phyloP scores from a whole-genome alignment of 2,888 invertebrate species.

The Lasius platythorax region DNA sequence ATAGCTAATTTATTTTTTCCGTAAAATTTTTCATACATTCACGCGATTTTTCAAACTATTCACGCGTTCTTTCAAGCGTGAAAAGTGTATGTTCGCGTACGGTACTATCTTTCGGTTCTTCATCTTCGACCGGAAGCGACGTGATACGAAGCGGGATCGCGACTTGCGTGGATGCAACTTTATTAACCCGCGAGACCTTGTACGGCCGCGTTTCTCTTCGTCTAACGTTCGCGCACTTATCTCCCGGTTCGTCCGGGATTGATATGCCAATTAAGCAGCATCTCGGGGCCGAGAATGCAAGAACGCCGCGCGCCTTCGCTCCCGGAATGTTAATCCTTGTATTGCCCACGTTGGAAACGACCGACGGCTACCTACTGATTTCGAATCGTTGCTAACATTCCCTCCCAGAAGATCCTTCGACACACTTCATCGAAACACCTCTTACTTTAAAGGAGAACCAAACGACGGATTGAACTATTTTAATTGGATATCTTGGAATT shows the following conservation, averaged over 20 bases:
- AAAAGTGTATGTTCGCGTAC: background rate
- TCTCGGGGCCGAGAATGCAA: slow-evolving; percentile 68
- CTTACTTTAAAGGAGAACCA: background rate
- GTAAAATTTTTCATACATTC: background rate
- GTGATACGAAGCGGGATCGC: slow-evolving; percentile 29
- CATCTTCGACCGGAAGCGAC: slow-evolving; percentile 4
- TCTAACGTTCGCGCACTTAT: slow-evolving; percentile 69
- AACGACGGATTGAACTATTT: background rate
- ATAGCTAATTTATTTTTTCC: no score
- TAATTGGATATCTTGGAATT: background rate
- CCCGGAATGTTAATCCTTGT: slow-evolving; percentile 62
- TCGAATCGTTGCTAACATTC: slow-evolving; percentile 4
- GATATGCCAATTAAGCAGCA: slow-evolving; percentile 81
- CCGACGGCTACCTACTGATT: slow-evolving; percentile 28
- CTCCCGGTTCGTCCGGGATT: slow-evolving; percentile 77
- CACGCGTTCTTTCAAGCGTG: background rate
- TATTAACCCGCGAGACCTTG: slow-evolving; percentile 77
- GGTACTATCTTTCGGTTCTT: background rate
- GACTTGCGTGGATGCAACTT: slow-evolving; percentile 71
- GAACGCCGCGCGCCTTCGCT: slow-evolving; percentile 68
- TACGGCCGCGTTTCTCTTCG: slow-evolving; percentile 63
- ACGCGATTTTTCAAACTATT: background rate
- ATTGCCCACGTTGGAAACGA: slow-evolving; percentile 53
- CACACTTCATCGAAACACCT: background rate
- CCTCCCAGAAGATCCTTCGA: background rate